Percentiles rank a stretch among this genome's conserved stretches.
Conservation (phyloP, 2,888 invertebrate genomes). For the Emmelina monodactyla region DNA sequence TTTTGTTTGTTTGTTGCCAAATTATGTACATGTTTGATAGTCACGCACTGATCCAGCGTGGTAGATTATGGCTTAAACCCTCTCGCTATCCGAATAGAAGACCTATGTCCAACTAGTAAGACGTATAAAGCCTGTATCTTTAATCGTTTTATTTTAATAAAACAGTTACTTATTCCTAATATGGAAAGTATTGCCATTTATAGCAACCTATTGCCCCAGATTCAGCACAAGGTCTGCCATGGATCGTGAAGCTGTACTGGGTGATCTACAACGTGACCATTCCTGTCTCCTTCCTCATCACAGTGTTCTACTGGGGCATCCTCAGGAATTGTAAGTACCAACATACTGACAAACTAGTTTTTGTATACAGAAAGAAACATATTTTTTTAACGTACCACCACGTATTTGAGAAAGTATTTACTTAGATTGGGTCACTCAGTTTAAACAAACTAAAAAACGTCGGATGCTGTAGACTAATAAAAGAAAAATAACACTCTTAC, state of each 20-base stretch:
- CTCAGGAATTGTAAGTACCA: constrained; percentile 37
- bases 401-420: not conserved
- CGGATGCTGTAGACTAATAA: too few relatives aligned
- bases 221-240: constrained; percentile 43
- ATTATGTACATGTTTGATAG: too few relatives aligned
- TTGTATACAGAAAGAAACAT: not conserved
- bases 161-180: too few relatives aligned
- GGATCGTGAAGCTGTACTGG: constrained; percentile 57
- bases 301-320: constrained; percentile 56
- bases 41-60: too few relatives aligned
- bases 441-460: too few relatives aligned
- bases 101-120: too few relatives aligned
- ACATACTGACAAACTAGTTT: not conserved
- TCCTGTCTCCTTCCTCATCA: constrained; percentile 54
- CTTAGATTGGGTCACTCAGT: not conserved
- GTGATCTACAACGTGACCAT: constrained; percentile 56
- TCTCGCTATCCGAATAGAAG: too few relatives aligned
- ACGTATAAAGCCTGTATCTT: too few relatives aligned
- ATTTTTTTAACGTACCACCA: not conserved
- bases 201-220: constrained; percentile 28
- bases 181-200: not conserved
- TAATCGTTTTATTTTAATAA: too few relatives aligned
- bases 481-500: too few relatives aligned
- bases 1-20: too few relatives aligned
- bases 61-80: too few relatives aligned